Base-by-base conservation (phyloP, 2,888 invertebrate species). In the Lochmaea crataegi region DNA sequence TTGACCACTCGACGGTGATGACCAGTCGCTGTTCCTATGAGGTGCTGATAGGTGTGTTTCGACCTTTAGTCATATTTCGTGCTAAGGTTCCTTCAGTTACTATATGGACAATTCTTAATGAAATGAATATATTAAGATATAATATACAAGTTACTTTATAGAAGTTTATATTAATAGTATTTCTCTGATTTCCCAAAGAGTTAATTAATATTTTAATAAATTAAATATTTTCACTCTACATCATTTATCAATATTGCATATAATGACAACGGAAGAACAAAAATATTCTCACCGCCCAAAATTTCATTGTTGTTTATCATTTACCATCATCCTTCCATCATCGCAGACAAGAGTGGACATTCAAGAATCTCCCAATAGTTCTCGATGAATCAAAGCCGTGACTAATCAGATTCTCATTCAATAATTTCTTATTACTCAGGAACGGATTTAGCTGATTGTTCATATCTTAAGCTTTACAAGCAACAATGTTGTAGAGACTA, bases 341-440 rank as follows among this genome's bases (percentile, higher is more conserved):
- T 18, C 3, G 11, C 42, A 3, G 16, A 42, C 42, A 63, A 63
- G 2, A 42, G 38, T 42, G 61, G 41, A 41, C 42, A 18, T 63
- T 63, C 61, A 42, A 41, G 32, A 16, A 48, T 68, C 53, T 26
- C 14, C 12, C 11, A 12, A 65, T 51, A 53, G 26, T 42, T 68
- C 41, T 60, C 48, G 56, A 63, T 56, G 69, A 56, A 63, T 63
- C 63, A 64, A 63, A 69, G 22, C 53, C 32, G 45, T 69, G 69
- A 69, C 63, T 69, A 69, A 69, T 69, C 63, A 69, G 58, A 69
- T 69, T 53, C 48, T 16, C 63, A 56, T 69, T 69, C 69, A 58
- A 14, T 58, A 58, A 14, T 14, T 3, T 58, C 5, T 58, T 58
- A 6, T 58, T 32, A 14, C 12, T 32, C 58, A 32, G 58, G 58